These are phyloP conservation scores for Leptoclinus maculatus DNA, from an alignment of 2,797 vertebrate species.

Conservation along the genomic window DNA sequence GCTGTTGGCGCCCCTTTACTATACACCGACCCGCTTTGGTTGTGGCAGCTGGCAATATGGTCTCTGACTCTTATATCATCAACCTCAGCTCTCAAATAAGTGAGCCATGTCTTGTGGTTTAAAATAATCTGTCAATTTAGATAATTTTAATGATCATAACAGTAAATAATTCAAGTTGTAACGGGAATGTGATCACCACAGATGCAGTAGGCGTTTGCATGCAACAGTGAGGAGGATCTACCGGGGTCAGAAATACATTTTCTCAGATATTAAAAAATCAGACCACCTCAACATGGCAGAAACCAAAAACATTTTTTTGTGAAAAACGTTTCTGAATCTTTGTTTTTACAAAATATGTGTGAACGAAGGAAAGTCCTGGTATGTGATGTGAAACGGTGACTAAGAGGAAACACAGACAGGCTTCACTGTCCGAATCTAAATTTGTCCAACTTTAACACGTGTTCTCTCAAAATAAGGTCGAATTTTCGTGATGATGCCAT, in stretches of 20 bases:
- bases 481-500: too few relatives aligned
- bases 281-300: background rate
- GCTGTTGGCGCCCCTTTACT: background rate
- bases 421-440: background rate
- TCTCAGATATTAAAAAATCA: background rate
- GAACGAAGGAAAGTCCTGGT: background rate
- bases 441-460: background rate
- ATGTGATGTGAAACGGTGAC: background rate
- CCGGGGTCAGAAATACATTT: background rate
- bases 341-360: background rate
- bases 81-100: too few relatives aligned
- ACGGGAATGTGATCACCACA: too few relatives aligned
- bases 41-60: too few relatives aligned
- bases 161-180: too few relatives aligned
- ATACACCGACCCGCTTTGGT: too few relatives aligned
- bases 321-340: background rate
- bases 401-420: background rate
- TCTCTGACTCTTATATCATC: too few relatives aligned
- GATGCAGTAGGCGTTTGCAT: too few relatives aligned
- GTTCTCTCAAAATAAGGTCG: background rate
- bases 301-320: too few relatives aligned
- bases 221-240: too few relatives aligned
- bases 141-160: too few relatives aligned
- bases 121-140: background rate
- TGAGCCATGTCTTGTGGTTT: background rate